Conservation (phyloP, 1,140 invertebrate genomes). For the Leptonema lineaticorne region DNA sequence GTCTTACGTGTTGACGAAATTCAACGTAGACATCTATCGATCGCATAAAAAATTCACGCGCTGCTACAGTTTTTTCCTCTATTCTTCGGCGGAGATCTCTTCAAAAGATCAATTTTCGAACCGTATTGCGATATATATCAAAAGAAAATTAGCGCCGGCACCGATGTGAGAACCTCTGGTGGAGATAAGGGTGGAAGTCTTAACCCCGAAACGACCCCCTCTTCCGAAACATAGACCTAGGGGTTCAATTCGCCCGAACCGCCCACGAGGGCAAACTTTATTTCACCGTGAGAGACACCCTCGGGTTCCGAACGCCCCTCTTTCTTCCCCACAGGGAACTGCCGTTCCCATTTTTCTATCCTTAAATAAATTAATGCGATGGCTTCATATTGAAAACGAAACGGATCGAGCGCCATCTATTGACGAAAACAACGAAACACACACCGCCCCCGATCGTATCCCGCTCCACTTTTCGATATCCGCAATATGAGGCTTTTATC, state of each 20-base stretch:
- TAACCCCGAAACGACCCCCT: constrained; percentile 15
- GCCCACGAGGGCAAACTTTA: constrained; percentile 22
- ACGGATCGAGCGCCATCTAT: background rate
- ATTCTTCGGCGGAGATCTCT: too few relatives aligned
- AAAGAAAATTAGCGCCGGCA: constrained; percentile 9
- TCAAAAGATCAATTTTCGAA: too few relatives aligned
- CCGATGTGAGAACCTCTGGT: constrained; percentile 23
- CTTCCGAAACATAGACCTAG: constrained; percentile 7
- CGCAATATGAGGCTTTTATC: background rate
- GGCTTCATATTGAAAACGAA: constrained; percentile 21
- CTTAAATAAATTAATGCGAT: constrained; percentile 36
- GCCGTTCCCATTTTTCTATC: constrained; percentile 33
- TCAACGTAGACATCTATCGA: too few relatives aligned
- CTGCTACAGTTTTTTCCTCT: too few relatives aligned
- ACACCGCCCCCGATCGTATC: too few relatives aligned
- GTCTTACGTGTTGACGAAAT: too few relatives aligned
- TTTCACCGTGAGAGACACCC: background rate
- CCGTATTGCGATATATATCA: too few relatives aligned
- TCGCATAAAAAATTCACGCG: too few relatives aligned
- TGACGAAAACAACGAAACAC: too few relatives aligned
- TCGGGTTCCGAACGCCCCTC: background rate
- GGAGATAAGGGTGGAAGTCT: constrained; percentile 20
- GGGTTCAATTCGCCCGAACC: constrained; percentile 4
- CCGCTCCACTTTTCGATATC: background rate
- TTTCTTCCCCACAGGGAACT: background rate